Base-by-base conservation (phyloP, 2,113 vertebrate species). In the Eulemur rufifrons region DNA sequence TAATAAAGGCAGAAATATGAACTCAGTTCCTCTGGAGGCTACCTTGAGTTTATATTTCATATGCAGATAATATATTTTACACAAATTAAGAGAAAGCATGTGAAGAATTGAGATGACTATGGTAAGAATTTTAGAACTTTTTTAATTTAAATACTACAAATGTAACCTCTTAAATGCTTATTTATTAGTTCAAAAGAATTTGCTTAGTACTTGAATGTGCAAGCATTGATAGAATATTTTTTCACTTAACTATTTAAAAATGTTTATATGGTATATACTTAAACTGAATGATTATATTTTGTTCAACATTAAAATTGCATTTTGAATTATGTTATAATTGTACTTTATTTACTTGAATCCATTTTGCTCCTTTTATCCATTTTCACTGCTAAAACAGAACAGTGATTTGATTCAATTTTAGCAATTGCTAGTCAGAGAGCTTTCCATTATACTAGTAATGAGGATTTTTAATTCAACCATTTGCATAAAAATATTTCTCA, bases 391-490 rank as follows among this genome's bases (percentile, higher is more conserved):
- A 59, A 90, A 95, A 34, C 10, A 81, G 37, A 83, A 82, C 18
- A 47, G 0, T 80, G 34, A 54, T 42, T 83, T 83, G 34, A 77
- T 89, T 97, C 39, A 83, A 13, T 89, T 82, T 91, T 96, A 74
- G 37, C n/a, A 95, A 78, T 78, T 93, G 77, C 68, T 21, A 25
- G 23, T 93, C 50, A 87, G n/a, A 74, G 50, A 89, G 92, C n/a
- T 97, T 97, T 87, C 73, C 34, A 8, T 52, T 97, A 56, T 64
- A 94, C 95, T 92, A 97, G 78, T 85, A 96, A 25, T 87, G 5
- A 85, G 50, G 25, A 78, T 77, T 95, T 86, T 82, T 85, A 85
- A 82, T 82, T 96, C n/a, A 94, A 1, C 6, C 4, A 25, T 91
- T 94, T 95, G 37, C 45, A 69, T 92, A 85, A 88, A 87, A 80